phyloP scores from a whole-genome alignment of 2,113 vertebrate genomes.

The Anhinga rufa region DNA sequence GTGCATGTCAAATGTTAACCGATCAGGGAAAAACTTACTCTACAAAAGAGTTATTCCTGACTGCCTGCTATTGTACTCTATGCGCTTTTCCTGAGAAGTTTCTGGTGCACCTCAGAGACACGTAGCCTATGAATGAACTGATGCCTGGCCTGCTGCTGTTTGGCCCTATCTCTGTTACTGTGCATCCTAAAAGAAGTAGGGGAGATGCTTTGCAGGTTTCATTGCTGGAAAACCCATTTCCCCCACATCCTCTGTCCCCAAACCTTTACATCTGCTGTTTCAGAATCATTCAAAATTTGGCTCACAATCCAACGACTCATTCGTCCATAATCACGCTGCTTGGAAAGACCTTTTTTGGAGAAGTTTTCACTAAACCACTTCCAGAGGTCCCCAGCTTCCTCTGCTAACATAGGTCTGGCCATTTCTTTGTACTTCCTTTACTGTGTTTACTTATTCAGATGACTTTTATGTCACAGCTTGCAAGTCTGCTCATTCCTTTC shows the following conservation, averaged over 20 bases:
- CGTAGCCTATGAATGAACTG: neutral
- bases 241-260: neutral
- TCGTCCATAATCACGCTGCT: neutral
- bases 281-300: neutral
- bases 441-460: constrained; percentile 24
- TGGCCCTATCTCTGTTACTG: neutral
- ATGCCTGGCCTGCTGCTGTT: neutral
- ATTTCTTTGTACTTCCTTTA: constrained; percentile 4
- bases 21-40: neutral
- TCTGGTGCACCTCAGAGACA: neutral
- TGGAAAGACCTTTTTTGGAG: neutral
- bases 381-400: neutral
- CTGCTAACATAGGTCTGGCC: neutral
- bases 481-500: neutral
- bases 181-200: neutral
- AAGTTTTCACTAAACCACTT: neutral
- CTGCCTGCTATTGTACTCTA: neutral
- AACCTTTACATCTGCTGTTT: neutral
- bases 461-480: neutral
- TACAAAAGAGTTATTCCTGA: neutral
- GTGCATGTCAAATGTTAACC: neutral
- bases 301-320: neutral
- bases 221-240: neutral
- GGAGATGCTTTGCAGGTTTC: neutral
- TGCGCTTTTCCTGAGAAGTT: neutral